These are phyloP conservation scores for Acanthopagrus latus DNA, from an alignment of 2,797 vertebrate genomes.

Conservation along the genomic window DNA sequence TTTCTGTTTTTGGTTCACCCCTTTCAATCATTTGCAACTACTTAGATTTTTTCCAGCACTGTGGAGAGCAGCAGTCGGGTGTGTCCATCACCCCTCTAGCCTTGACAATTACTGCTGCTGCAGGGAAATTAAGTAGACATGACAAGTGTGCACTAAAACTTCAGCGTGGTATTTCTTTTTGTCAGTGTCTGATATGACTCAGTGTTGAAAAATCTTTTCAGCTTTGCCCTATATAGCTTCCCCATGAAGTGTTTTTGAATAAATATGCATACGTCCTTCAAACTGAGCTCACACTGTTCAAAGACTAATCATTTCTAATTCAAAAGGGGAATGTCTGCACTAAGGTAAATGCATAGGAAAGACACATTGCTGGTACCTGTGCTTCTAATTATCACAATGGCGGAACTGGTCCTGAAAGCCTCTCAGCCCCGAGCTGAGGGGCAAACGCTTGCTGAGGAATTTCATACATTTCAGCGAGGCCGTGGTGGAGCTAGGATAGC, in stretches of 20 bases:
- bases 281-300: not conserved
- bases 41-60: not conserved
- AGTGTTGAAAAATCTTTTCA: not conserved
- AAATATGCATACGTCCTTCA: not conserved
- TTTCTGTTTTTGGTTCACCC: not conserved
- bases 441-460: slow-evolving; percentile 30
- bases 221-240: not conserved
- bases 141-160: not conserved
- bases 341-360: not conserved
- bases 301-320: not conserved
- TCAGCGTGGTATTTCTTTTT: not conserved
- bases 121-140: not conserved
- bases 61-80: not conserved
- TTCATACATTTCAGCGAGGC: slow-evolving; percentile 20
- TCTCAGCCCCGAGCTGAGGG: not conserved
- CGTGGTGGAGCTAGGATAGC: slow-evolving; percentile 8
- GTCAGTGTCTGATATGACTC: not conserved
- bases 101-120: slow-evolving; percentile 7
- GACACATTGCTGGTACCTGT: not conserved
- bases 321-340: not conserved
- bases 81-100: not conserved
- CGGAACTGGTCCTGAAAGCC: not conserved
- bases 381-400: slow-evolving; percentile 21
- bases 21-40: not conserved
- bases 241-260: not conserved